Evolutionary conservation across 2,797 vertebrate species (phyloP).

Genomic region (Chiroxiphia lanceolata): DNA sequence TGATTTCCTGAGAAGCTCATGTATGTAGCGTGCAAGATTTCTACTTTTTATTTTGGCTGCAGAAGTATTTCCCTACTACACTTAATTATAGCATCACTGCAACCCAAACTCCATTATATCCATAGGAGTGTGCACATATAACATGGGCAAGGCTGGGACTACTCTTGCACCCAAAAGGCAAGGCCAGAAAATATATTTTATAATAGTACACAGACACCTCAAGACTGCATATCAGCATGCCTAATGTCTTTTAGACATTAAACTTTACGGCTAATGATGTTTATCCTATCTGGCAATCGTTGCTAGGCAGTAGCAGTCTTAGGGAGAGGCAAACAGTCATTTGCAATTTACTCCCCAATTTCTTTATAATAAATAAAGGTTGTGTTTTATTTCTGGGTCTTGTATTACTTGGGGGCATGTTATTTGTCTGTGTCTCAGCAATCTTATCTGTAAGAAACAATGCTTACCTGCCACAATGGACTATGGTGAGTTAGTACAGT

Average conservation of each 20-base stretch:
- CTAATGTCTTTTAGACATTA: not conserved
- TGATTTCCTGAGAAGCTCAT: conserved; percentile 6
- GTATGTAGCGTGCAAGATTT: not conserved
- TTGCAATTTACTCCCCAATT: conserved; percentile 47
- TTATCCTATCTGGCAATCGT: conserved; percentile 31
- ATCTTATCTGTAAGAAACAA: not conserved
- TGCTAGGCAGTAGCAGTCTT: conserved; percentile 30
- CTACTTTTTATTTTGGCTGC: not conserved
- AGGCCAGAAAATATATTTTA: not conserved
- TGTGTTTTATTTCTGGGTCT: conserved; percentile 4
- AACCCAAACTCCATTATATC: not conserved
- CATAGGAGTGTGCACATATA: not conserved
- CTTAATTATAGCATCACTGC: not conserved
- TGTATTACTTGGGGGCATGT: not conserved
- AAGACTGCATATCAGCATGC: not conserved
- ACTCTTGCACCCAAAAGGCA: not conserved
- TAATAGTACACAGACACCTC: not conserved
- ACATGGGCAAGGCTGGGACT: not conserved
- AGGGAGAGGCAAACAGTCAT: conserved; percentile 34
- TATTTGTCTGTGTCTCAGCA: not conserved
- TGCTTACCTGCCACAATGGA: not conserved
- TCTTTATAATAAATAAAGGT: conserved; percentile 26
- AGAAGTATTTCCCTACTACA: not conserved
- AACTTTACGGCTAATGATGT: conserved; percentile 10
- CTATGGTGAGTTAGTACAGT: not conserved